phyloP scores from a whole-genome alignment of 2,888 invertebrate species.

The Andrena chrysosceles region DNA sequence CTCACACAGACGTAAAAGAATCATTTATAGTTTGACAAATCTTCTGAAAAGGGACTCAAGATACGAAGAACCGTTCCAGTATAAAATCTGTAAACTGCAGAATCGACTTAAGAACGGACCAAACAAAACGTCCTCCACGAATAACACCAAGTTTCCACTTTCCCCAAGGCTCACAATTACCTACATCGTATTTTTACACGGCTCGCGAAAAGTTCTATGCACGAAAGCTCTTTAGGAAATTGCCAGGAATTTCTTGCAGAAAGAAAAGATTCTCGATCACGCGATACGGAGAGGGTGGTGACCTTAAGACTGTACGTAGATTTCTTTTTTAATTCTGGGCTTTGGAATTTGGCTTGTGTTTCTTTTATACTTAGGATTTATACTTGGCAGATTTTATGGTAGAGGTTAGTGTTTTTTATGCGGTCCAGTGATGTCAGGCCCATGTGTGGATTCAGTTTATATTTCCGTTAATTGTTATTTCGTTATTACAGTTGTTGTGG shows the following conservation, averaged over 20 bases:
- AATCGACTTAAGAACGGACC: background rate
- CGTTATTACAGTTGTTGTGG: no score
- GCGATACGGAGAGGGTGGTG: background rate
- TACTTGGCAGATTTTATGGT: no score
- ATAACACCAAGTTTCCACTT: background rate
- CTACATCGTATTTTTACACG: slow-evolving; percentile 25
- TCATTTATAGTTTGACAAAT: background rate
- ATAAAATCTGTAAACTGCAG: background rate
- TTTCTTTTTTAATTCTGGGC: no score
- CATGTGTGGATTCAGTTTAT: no score
- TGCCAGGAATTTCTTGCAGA: slow-evolving; percentile 27
- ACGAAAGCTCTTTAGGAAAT: slow-evolving; percentile 64
- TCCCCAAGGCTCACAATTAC: slow-evolving; percentile 40
- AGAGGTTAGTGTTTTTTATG: no score
- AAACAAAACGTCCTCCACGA: no score
- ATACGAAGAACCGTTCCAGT: background rate
- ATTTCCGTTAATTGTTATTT: no score
- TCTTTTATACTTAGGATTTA: no score
- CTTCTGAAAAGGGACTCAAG: background rate
- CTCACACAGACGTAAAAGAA: no score
- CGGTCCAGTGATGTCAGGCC: no score
- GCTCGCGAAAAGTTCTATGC: slow-evolving; percentile 47
- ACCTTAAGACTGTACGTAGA: slow-evolving; percentile 8
- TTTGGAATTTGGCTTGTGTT: no score
- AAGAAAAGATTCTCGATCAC: slow-evolving; percentile 34